These are phyloP conservation scores for Prochilodus magdalenae DNA, from an alignment of 2,113 vertebrate genomes.

Conservation along the genomic window DNA sequence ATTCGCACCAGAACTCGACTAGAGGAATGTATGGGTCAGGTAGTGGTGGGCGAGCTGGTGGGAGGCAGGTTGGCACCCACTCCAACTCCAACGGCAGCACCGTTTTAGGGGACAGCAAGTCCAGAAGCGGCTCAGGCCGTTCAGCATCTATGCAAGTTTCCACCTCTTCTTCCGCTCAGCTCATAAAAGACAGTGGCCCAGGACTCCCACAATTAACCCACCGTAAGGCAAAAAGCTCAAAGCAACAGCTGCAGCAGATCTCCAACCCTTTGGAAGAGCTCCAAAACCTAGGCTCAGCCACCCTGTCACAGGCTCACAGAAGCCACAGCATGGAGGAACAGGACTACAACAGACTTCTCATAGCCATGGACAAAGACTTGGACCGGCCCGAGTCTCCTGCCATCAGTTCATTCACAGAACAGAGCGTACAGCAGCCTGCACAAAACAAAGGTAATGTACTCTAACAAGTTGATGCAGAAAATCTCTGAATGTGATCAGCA, in stretches of 20 bases:
- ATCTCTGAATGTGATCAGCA: not conserved
- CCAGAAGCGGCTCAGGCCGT: conserved; percentile 79
- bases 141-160: conserved; percentile 81
- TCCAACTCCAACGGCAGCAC: conserved; percentile 74
- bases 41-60: conserved; percentile 76
- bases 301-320: conserved; percentile 75
- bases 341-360: conserved; percentile 88
- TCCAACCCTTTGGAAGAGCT: conserved; percentile 79
- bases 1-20: conserved; percentile 80
- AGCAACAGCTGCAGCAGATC: conserved; percentile 60
- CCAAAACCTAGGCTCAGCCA: conserved; percentile 67
- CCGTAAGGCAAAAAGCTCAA: conserved; percentile 78
- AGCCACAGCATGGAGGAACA: conserved; percentile 86
- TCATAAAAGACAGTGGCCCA: conserved; percentile 49
- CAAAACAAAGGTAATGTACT: conserved; percentile 88
- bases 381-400: conserved; percentile 82
- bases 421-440: conserved; percentile 80
- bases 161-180: conserved; percentile 63
- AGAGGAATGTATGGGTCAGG: conserved; percentile 83
- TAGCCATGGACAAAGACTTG: conserved; percentile 96
- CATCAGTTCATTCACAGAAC: conserved; percentile 84
- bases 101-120: conserved; percentile 81
- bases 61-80: conserved; percentile 78
- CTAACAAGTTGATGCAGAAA: not conserved
- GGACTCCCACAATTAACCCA: conserved; percentile 74